Conservation (phyloP, 2,113 vertebrate genomes). For the Centropristis striata region DNA sequence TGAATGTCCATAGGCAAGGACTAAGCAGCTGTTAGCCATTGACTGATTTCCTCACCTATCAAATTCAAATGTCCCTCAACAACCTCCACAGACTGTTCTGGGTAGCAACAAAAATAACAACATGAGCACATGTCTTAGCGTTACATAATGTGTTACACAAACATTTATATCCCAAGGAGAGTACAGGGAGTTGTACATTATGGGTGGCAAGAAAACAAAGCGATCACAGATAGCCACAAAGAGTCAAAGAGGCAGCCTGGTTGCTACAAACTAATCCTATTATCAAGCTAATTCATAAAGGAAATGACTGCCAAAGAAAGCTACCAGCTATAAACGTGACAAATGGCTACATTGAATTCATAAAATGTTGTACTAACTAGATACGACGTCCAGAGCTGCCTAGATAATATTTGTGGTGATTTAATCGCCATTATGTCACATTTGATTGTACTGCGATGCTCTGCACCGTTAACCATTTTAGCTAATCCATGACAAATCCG, state of each 20-base stretch:
- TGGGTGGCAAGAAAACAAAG: not conserved
- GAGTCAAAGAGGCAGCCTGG: not conserved
- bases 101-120: conserved; percentile 74
- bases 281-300: conserved; percentile 41
- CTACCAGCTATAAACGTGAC: conserved; percentile 28
- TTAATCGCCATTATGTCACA: not conserved
- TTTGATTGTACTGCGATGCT: not conserved
- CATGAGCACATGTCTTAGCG: conserved; percentile 62
- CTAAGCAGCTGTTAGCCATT: conserved; percentile 45
- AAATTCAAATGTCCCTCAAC: conserved; percentile 41
- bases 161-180: conserved; percentile 22
- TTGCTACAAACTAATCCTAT: conserved; percentile 38
- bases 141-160: conserved; percentile 73
- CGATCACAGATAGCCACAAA: not conserved
- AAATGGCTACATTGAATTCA: conserved; percentile 6
- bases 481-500: conserved; percentile 73
- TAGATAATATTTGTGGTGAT: not conserved
- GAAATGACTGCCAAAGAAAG: conserved; percentile 26
- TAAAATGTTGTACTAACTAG: not conserved
- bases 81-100: conserved; percentile 13
- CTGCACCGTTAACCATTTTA: conserved; percentile 43
- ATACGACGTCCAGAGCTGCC: not conserved
- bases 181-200: not conserved
- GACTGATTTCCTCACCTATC: conserved; percentile 33
- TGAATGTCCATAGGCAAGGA: not conserved